Percentiles rank a stretch among this genome's conserved stretches.
Evolutionary conservation across 2,113 vertebrate genomes (phyloP).

Genomic region (Malaclemys terrapin): DNA sequence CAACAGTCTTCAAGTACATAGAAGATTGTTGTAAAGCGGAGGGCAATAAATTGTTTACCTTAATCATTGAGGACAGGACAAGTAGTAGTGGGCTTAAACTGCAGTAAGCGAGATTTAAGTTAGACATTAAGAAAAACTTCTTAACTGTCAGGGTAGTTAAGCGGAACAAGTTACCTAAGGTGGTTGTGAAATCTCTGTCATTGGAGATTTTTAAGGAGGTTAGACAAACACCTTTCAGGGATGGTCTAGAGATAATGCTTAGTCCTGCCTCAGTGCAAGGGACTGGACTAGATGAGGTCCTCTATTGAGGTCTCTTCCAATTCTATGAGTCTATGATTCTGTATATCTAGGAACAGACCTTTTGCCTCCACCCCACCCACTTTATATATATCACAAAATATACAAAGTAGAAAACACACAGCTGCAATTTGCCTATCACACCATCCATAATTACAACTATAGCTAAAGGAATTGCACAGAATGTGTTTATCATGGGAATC

Average conservation of each 20-base stretch:
- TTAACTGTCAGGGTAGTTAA: not conserved
- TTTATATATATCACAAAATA: not conserved
- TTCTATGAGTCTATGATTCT: not conserved
- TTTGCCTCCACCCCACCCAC: not conserved
- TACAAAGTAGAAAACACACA: not conserved
- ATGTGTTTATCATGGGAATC: not conserved
- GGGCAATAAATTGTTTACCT: not conserved
- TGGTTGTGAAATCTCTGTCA: not conserved
- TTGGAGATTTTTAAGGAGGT: not conserved
- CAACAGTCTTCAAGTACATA: not conserved
- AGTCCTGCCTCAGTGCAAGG: not conserved
- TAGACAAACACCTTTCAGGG: not conserved
- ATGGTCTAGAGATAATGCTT: not conserved
- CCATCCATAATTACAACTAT: not conserved
- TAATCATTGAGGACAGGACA: not conserved
- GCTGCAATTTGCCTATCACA: not conserved
- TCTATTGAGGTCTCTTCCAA: not conserved
- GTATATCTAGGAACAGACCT: accelerated
- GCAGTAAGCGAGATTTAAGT: not conserved
- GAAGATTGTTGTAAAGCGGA: not conserved
- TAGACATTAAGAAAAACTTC: not conserved
- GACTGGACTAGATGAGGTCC: not conserved
- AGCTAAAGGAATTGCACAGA: not conserved
- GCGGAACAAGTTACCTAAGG: not conserved
- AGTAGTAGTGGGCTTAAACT: not conserved